Percentiles rank a stretch among this genome's conserved stretches.
These are phyloP conservation scores for Helleia helle DNA, from an alignment of 2,888 invertebrate species.

Conservation along the genomic window DNA sequence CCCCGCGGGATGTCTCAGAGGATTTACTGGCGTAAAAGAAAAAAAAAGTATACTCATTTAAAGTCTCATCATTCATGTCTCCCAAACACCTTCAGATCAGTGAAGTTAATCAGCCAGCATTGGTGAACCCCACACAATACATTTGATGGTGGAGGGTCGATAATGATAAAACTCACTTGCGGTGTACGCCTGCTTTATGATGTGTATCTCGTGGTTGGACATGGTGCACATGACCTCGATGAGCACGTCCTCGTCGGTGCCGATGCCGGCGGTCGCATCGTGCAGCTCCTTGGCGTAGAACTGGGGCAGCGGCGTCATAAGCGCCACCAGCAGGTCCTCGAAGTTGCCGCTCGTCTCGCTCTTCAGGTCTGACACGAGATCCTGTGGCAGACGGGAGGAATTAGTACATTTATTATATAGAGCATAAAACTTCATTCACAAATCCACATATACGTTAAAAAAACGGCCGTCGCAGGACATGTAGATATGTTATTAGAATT, in stretches of 20 bases:
- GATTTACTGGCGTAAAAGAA: too few species aligned
- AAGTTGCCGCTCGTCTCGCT: conserved; percentile 93
- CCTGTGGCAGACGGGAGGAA: conserved; percentile 48
- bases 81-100: too few species aligned
- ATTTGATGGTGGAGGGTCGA: conserved; percentile 4
- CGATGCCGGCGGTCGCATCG: conserved; percentile 87
- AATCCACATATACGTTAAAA: too few species aligned
- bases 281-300: conserved; percentile 89
- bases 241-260: conserved; percentile 88
- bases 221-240: conserved; percentile 93
- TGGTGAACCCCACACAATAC: too few species aligned
- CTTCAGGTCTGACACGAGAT: conserved; percentile 86
- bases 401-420: not conserved
- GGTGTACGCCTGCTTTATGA: conserved; percentile 84
- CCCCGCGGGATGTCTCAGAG: too few species aligned
- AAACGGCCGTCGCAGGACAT: too few species aligned
- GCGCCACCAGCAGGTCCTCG: conserved; percentile 85
- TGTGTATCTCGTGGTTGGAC: conserved; percentile 87
- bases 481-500: too few species aligned
- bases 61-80: too few species aligned
- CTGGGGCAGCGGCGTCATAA: conserved; percentile 89
- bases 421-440: too few species aligned
- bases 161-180: conserved; percentile 74
- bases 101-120: not conserved
- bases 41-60: too few species aligned